These are phyloP conservation scores for Netelia melanura DNA, from an alignment of 2,888 invertebrate species.

Conservation along the genomic window DNA sequence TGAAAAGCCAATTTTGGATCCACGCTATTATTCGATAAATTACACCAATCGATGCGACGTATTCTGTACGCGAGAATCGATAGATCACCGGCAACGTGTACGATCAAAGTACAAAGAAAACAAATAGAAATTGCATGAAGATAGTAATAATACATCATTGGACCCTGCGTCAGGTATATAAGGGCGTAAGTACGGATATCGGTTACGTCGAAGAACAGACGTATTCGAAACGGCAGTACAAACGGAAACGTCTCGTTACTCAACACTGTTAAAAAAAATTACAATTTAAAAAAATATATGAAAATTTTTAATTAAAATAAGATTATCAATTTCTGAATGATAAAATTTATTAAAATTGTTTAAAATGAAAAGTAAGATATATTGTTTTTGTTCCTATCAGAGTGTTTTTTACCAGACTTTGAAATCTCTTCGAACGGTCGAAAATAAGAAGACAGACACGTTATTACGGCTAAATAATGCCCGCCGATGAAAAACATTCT, in stretches of 20 bases:
- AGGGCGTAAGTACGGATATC: constrained; percentile 60
- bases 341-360: not conserved
- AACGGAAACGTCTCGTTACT: constrained; percentile 53
- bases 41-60: constrained; percentile 21
- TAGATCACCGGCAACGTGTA: constrained; percentile 62
- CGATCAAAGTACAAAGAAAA: constrained; percentile 62
- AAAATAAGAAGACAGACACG: constrained; percentile 60
- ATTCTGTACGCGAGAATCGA: constrained; percentile 63
- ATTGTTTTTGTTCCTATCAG: not conserved
- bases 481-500: constrained; percentile 54
- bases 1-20: constrained; percentile 22
- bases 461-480: constrained; percentile 44
- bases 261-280: constrained; percentile 30
- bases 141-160: constrained; percentile 64
- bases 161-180: constrained; percentile 56
- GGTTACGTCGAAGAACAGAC: constrained; percentile 54
- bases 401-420: constrained; percentile 27
- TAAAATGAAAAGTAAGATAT: not conserved
- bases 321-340: not conserved
- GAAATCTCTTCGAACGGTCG: constrained; percentile 54
- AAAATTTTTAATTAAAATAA: not conserved
- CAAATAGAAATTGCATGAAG: constrained; percentile 59
- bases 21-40: not conserved
- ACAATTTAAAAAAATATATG: not conserved
- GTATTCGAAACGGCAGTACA: constrained; percentile 60